phyloP scores from a whole-genome alignment of 2,797 vertebrate species.

The Labroides dimidiatus region DNA sequence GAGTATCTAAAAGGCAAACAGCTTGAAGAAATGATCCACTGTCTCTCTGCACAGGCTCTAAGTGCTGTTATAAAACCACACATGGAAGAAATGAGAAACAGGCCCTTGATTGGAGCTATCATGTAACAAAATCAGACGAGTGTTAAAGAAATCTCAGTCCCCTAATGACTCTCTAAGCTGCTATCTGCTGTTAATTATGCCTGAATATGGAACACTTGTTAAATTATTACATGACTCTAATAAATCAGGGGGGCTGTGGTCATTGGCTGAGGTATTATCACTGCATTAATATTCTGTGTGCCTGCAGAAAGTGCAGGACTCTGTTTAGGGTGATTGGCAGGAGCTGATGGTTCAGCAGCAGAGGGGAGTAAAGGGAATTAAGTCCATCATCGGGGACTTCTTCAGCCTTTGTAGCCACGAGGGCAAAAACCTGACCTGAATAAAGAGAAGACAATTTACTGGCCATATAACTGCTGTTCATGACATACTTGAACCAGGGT shows the following conservation, averaged over 20 bases:
- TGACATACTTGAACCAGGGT: background rate
- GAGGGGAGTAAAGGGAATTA: slow-evolving; percentile 50
- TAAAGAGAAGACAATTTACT: slow-evolving; percentile 40
- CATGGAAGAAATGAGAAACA: too few relatives aligned
- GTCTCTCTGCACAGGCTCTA: too few relatives aligned
- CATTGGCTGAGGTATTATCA: slow-evolving; percentile 19
- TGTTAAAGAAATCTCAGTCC: too few relatives aligned
- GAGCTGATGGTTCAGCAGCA: slow-evolving; percentile 36
- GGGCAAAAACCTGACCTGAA: slow-evolving; percentile 34
- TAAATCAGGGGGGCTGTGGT: slow-evolving; percentile 4
- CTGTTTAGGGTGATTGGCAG: slow-evolving; percentile 17
- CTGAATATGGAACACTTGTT: background rate
- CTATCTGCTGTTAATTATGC: slow-evolving; percentile 16
- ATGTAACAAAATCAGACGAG: too few relatives aligned
- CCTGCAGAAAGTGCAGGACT: slow-evolving; percentile 31
- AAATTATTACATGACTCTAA: slow-evolving; percentile 1
- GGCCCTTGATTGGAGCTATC: too few relatives aligned
- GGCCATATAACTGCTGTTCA: background rate
- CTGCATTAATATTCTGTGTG: slow-evolving; percentile 43
- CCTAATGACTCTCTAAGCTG: too few relatives aligned
- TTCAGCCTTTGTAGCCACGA: slow-evolving; percentile 30
- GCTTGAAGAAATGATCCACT: too few relatives aligned
- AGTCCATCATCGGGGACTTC: slow-evolving; percentile 46
- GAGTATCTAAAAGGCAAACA: too few relatives aligned
- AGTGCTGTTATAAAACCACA: too few relatives aligned